Evolutionary conservation across 2,113 vertebrate species (phyloP), one percentile per base, ranked within the genome.

Genomic region (Microtus richardsoni): DNA sequence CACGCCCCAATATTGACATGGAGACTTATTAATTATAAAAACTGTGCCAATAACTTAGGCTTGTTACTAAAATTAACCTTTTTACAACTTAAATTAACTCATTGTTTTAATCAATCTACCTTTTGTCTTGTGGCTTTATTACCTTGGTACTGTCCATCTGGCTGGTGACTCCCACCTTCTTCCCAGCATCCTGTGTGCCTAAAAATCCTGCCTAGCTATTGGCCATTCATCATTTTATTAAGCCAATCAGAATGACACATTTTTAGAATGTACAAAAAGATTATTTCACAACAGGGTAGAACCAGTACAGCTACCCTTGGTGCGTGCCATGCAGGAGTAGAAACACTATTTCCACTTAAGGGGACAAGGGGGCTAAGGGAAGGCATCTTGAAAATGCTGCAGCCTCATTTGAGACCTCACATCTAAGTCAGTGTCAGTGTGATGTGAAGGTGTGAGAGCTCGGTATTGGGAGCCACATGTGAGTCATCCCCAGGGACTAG

Each of bases 301-400:
- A 44, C 30, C 2, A 0, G 5, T 2, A 2, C 5, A 71, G 26
- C 75, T 22, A 22, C 10, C 44, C 78, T 17, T 22, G 16, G 3
- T 30, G 49, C 47, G 3, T 30, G 49, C 47, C 30, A 9, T 14
- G 0, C 8, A 5, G 2, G 6, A 54, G 52, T 16, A 7, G 17
- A 12, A 87, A n/a, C 47, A n/a, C 30, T 58, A 5, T 8, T 52
- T 21, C 78, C 9, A 10, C 12, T 77, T 71, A 33, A 13, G 24
- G 70, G 54, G 16, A n/a, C 36, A 54, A 36, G 17, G 10, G 11
- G 54, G 14, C 12, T 54, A 19, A 26, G 26, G 39, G 17, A 10
- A 11, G 30, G 44, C 64, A n/a, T 71, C 44, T 52, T 71, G 33
- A 49, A 87, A 71, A 9, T 10, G n/a, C 16, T 47, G 16, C 30